Percentiles rank a stretch among this genome's conserved stretches.
Conservation (phyloP, 2,797 vertebrate genomes). For the Pangasius macronema region DNA sequence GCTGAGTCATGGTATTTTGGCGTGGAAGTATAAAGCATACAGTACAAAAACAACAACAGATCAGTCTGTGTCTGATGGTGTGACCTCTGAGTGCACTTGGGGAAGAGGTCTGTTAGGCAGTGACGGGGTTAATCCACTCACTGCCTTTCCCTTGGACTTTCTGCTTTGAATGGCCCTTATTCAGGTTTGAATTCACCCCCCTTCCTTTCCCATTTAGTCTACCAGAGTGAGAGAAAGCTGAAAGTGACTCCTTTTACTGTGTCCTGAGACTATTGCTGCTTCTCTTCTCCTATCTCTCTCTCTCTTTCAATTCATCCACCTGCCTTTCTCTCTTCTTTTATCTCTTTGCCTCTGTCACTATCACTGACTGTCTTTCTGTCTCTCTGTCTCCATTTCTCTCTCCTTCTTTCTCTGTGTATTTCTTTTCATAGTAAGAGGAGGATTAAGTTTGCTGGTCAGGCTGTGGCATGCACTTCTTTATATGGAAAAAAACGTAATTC, state of each 20-base stretch:
- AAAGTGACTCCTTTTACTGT: constrained; percentile 41
- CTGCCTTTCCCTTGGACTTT: constrained; percentile 42
- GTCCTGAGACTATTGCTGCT: constrained; percentile 21
- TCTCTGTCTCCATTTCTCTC: constrained; percentile 7
- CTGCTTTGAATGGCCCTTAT: constrained; percentile 35
- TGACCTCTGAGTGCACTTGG: constrained; percentile 43
- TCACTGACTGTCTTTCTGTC: constrained; percentile 5
- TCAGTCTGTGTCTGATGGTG: constrained; percentile 31
- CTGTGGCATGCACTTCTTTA: constrained; percentile 61
- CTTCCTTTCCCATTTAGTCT: constrained; percentile 29
- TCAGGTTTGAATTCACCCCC: constrained; percentile 38
- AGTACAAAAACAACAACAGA: constrained; percentile 9
- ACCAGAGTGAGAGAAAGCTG: constrained; percentile 7
- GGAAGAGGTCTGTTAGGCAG: constrained; percentile 36
- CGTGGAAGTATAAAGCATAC: background rate
- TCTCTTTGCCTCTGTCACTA: constrained; percentile 19
- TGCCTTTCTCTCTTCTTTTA: constrained; percentile 29
- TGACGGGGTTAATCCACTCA: constrained; percentile 44
- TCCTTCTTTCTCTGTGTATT: background rate
- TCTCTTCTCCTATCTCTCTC: background rate
- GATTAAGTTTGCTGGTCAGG: constrained; percentile 47
- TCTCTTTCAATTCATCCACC: background rate
- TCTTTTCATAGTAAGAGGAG: constrained; percentile 24
- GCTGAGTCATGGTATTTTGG: constrained; percentile 16
- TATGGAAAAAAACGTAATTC: constrained; percentile 62